These are phyloP conservation scores for Ptyas mucosa DNA, from an alignment of 2,113 vertebrate genomes.

Conservation along the genomic window DNA sequence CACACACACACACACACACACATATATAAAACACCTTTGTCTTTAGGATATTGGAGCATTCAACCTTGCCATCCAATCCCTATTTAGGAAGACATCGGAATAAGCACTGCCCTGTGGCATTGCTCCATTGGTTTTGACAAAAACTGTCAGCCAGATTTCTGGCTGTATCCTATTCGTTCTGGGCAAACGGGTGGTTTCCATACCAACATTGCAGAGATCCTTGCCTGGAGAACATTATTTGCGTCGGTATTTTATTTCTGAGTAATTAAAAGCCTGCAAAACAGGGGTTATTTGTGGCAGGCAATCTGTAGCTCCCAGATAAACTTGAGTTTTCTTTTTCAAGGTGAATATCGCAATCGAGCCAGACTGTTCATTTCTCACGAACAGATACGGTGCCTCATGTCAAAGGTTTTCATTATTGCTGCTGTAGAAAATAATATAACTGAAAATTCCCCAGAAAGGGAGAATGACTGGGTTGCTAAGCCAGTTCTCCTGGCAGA, in stretches of 20 bases:
- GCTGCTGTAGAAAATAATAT: conserved; percentile 38
- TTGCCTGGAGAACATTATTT: background rate
- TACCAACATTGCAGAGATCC: background rate
- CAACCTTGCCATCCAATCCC: no score
- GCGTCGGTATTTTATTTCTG: background rate
- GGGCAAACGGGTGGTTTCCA: background rate
- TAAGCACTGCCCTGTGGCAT: no score
- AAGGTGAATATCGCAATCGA: conserved; percentile 24
- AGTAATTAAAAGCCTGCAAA: conserved; percentile 1
- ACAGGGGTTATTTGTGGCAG: background rate
- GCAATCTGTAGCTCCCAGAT: conserved; percentile 11
- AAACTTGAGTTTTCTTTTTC: background rate
- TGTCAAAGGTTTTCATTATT: conserved; percentile 26
- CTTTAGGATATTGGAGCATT: background rate
- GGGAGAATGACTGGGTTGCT: background rate
- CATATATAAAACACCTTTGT: background rate
- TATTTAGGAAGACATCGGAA: background rate
- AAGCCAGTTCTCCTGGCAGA: background rate
- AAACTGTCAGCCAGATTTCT: background rate
- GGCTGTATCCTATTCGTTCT: background rate
- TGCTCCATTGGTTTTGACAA: no score
- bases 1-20: no score
- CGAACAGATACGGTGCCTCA: background rate
- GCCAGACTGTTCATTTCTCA: conserved; percentile 32
- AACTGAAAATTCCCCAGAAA: background rate